Conservation (phyloP, 2,888 invertebrate genomes). For the Nephrotoma flavescens region DNA sequence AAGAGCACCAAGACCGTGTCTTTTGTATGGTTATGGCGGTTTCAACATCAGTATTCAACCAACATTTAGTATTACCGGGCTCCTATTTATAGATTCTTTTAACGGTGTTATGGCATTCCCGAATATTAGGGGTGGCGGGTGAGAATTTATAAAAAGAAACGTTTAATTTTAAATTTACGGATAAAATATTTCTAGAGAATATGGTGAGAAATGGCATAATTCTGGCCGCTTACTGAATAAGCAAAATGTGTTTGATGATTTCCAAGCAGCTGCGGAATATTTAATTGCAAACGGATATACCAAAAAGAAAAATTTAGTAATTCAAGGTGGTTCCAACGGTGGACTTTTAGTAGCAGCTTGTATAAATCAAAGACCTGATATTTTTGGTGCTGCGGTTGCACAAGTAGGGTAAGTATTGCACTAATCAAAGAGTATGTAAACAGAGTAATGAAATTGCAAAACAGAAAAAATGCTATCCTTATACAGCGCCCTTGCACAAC, state of each 20-base stretch:
- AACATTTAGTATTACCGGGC: conserved; percentile 69
- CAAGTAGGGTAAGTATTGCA: conserved; percentile 70
- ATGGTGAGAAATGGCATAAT: conserved; percentile 96
- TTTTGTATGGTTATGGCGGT: conserved; percentile 94
- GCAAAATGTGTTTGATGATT: conserved; percentile 96
- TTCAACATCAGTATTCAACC: conserved; percentile 90
- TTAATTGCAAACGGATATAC: conserved; percentile 72
- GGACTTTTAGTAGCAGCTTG: conserved; percentile 92
- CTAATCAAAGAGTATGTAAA: no score
- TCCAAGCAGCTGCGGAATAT: conserved; percentile 82
- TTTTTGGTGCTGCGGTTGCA: conserved; percentile 84
- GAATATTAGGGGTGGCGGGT: conserved; percentile 88
- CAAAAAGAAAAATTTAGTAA: conserved; percentile 52
- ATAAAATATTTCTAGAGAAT: conserved; percentile 40
- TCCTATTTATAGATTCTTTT: conserved; percentile 81
- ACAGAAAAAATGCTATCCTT: no score
- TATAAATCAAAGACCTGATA: conserved; percentile 85
- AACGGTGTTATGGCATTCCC: conserved; percentile 81
- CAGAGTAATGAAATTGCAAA: no score
- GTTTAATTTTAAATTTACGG: not conserved
- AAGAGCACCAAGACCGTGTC: conserved; percentile 49
- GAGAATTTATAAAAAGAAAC: not conserved
- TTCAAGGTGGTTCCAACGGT: conserved; percentile 94
- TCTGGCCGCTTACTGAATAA: conserved; percentile 81
- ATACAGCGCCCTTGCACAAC: no score